Base-by-base conservation (phyloP, 2,797 vertebrate species). In the Scyliorhinus canicula region DNA sequence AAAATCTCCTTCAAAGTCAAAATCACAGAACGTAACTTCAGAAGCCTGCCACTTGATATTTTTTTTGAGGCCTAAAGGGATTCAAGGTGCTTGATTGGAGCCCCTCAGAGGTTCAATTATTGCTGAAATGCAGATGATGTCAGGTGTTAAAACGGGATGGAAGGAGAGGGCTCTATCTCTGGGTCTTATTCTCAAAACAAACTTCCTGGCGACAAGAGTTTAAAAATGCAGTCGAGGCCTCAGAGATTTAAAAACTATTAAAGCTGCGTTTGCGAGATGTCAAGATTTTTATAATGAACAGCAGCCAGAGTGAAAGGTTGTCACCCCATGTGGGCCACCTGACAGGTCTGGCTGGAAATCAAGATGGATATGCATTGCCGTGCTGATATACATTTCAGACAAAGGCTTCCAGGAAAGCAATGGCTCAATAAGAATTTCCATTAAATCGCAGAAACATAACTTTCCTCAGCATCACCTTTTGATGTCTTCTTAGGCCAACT, bases 401-500 rank as follows among this genome's bases (percentile, higher is more conserved):
- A 95, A 79, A 93, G 95, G 96, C 96, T 96, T 95, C n/a, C 95
- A 95, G 95, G 21, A 95, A 96, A 95, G 95, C 93, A 44, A 97
- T 40, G 95, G 96, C 97, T 96, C 96, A 96, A 96, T 96, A 96
- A 96, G 97, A 96, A 96, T 96, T 97, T 96, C 97, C 97, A 97
- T 97, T 97, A 97, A 97, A 97, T 96, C 96, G 96, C 96, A 96
- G 97, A 97, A 97, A 96, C 97, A 96, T 96, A 97, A 96, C 96
- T 96, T 97, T 96, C 96, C 97, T 97, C 97, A 97, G 96, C 96
- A 96, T 97, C 97, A 97, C 97, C 97, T 97, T 91, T 97, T 97
- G 96, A 97, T 96, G 96, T 96, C 96, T 97, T 96, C 97, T 96
- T 96, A 96, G 97, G 97, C 97, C 97, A 98, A 97, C 97, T 98